Percentiles rank a stretch among this genome's conserved stretches.
These are phyloP conservation scores for Scatophagus argus DNA, from an alignment of 2,113 vertebrate species.

Conservation along the genomic window DNA sequence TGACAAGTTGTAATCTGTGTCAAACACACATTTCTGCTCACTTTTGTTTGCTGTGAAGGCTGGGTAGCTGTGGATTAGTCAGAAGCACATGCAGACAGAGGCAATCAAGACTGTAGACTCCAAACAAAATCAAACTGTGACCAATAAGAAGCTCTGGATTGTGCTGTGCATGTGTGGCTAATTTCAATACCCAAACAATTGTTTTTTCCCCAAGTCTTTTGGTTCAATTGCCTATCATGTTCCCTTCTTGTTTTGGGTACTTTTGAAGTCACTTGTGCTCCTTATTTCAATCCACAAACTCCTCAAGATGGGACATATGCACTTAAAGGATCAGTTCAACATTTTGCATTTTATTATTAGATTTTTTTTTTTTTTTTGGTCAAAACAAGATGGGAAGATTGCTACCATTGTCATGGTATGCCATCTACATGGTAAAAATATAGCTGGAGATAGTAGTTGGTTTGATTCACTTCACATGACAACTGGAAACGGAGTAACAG, in stretches of 20 bases:
- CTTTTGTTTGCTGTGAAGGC: slow-evolving; percentile 12
- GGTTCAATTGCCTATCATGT: not conserved
- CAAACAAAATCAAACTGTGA: not conserved
- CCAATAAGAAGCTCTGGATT: not conserved
- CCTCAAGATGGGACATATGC: not conserved
- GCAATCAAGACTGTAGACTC: not conserved
- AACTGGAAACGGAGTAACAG: no score
- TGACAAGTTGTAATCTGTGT: slow-evolving; percentile 43
- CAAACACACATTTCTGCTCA: slow-evolving; percentile 11
- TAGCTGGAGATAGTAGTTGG: not conserved
- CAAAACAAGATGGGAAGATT: not conserved
- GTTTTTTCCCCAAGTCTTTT: not conserved
- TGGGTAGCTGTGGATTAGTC: slow-evolving; percentile 3
- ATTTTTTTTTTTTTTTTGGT: not conserved
- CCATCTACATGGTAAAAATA: not conserved
- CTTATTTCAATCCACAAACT: not conserved
- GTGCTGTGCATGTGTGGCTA: not conserved
- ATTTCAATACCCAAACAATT: not conserved
- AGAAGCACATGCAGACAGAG: slow-evolving; percentile 18
- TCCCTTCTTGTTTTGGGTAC: not conserved
- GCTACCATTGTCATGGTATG: not conserved
- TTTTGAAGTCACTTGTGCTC: no score
- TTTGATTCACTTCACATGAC: not conserved
- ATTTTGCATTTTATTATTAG: no score
- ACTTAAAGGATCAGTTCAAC: not conserved